phyloP scores from a whole-genome alignment of 2,888 invertebrate species.

The Rhingia rostrata region DNA sequence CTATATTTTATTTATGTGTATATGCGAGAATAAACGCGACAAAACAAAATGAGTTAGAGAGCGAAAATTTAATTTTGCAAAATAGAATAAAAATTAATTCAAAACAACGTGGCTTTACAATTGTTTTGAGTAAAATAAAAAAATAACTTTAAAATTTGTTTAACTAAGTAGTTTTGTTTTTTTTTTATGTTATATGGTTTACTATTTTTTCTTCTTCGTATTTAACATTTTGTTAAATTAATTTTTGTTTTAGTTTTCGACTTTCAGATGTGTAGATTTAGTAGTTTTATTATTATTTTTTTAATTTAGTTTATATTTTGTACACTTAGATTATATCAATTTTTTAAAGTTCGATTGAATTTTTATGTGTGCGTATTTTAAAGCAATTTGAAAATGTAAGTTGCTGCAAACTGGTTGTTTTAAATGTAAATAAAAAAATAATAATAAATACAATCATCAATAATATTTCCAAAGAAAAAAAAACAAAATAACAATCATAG shows the following conservation, averaged over 20 bases:
- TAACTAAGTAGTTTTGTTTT: slow-evolving; percentile 32
- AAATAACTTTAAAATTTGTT: slow-evolving; percentile 15
- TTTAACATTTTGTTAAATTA: slow-evolving; percentile 65
- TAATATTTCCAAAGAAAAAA: slow-evolving; percentile 1
- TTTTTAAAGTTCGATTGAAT: slow-evolving; percentile 31
- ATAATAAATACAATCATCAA: neutral
- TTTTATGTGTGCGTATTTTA: slow-evolving; percentile 35
- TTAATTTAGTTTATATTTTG: slow-evolving; percentile 53
- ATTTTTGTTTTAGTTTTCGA: slow-evolving; percentile 15
- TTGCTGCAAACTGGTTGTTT: slow-evolving; percentile 57
- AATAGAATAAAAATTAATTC: slow-evolving; percentile 3
- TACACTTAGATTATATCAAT: slow-evolving; percentile 53
- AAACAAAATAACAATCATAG: slow-evolving; percentile 6
- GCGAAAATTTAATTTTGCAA: slow-evolving; percentile 25
- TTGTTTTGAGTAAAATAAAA: neutral
- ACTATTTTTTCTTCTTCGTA: slow-evolving; percentile 66
- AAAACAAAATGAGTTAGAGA: neutral
- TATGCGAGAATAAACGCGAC: neutral
- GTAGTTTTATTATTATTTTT: slow-evolving; percentile 13
- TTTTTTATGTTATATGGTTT: slow-evolving; percentile 16
- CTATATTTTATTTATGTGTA: neutral
- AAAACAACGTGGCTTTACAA: neutral
- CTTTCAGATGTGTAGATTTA: slow-evolving; percentile 20
- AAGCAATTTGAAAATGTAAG: slow-evolving; percentile 29
- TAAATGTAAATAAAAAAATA: slow-evolving; percentile 9